Percentiles rank a stretch among this genome's conserved stretches.
These are phyloP conservation scores for Mycogona germanica DNA, from an alignment of 2,888 invertebrate genomes.

Conservation along the genomic window DNA sequence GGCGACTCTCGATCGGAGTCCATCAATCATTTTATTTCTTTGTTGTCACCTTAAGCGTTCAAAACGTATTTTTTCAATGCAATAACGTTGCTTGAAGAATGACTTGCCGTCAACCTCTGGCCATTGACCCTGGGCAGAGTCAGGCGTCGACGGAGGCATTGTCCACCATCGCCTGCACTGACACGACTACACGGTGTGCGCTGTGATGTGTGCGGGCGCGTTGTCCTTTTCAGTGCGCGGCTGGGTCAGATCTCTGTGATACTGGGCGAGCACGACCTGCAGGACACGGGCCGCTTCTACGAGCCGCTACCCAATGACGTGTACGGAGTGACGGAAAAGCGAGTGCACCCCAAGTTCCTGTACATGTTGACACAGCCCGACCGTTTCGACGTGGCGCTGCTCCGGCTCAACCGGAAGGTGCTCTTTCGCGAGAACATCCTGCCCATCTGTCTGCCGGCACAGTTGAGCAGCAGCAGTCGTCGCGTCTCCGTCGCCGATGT, in stretches of 20 bases:
- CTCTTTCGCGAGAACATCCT: constrained; percentile 51
- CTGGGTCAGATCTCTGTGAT: constrained; percentile 60
- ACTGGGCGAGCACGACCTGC: constrained; percentile 68
- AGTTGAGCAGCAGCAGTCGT: constrained; percentile 26
- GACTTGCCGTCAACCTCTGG: too few species aligned
- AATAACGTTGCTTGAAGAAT: too few species aligned
- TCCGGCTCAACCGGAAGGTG: constrained; percentile 56
- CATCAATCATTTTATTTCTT: too few species aligned
- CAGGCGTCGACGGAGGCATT: too few species aligned
- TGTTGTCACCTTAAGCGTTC: too few species aligned
- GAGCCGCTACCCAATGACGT: constrained; percentile 52
- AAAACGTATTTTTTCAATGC: too few species aligned
- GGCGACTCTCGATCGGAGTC: too few species aligned
- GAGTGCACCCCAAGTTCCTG: constrained; percentile 66
- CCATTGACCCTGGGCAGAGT: too few species aligned
- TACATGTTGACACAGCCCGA: constrained; percentile 73
- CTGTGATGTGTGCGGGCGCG: too few species aligned
- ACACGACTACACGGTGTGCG: too few species aligned
- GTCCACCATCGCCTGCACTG: too few species aligned
- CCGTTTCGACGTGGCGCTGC: constrained; percentile 57
- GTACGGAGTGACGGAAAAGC: constrained; percentile 55
- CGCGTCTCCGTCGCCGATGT: constrained; percentile 27
- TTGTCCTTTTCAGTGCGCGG: constrained; percentile 47
- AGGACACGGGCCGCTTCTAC: constrained; percentile 47
- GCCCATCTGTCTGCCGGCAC: constrained; percentile 62